Evolutionary conservation across 2,888 invertebrate genomes (phyloP).

Genomic region (Nomada fucata): DNA sequence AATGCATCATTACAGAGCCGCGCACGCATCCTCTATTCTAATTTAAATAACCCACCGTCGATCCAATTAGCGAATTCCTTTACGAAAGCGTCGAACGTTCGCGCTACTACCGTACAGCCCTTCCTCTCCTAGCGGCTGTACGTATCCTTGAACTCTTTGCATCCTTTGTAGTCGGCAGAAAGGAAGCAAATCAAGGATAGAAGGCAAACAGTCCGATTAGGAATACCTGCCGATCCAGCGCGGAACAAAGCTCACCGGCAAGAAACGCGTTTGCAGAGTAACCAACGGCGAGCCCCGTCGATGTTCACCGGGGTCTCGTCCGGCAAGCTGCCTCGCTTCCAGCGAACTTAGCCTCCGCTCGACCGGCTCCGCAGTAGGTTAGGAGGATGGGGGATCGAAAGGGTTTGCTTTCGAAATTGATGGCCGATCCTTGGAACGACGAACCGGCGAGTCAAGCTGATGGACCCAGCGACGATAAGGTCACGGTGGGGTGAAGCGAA

Average conservation of each 20-base stretch:
- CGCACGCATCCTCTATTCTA: conserved; percentile 1
- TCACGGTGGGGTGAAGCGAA: conserved; percentile 74
- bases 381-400: conserved; percentile 32
- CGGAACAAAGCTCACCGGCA: not conserved
- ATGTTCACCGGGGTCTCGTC: conserved; percentile 30
- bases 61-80: conserved; percentile 38
- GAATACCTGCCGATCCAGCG: not conserved
- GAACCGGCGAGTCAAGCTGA: conserved; percentile 77
- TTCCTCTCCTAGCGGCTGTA: not conserved
- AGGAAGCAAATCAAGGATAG: not conserved
- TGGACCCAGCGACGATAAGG: conserved; percentile 80
- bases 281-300: conserved; percentile 25
- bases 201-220: conserved; percentile 22
- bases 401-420: conserved; percentile 77
- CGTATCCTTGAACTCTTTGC: conserved; percentile 18
- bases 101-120: not conserved
- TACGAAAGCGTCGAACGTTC: conserved; percentile 6
- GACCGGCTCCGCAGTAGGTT: not conserved
- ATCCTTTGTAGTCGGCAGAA: conserved; percentile 17
- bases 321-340: conserved; percentile 33
- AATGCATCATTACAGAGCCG: conserved; percentile 21
- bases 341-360: conserved; percentile 44
- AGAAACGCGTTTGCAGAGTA: conserved; percentile 9
- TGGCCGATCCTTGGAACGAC: conserved; percentile 74
- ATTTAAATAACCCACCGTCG: conserved; percentile 28